phyloP scores from a whole-genome alignment of 2,888 invertebrate genomes.

The Nesidiocoris tenuis region DNA sequence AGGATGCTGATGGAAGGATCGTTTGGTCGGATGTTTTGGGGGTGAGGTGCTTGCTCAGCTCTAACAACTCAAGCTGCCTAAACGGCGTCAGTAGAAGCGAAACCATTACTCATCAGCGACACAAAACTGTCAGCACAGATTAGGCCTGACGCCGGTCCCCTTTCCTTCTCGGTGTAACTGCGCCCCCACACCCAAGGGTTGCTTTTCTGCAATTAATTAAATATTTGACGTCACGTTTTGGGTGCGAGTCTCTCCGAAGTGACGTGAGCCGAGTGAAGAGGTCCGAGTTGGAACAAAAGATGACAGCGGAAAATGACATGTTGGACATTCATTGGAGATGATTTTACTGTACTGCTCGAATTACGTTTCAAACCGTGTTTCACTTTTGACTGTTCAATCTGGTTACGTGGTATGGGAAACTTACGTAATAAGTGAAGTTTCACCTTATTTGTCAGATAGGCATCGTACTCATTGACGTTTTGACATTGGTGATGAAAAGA shows the following conservation, averaged over 20 bases:
- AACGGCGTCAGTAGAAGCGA: background rate
- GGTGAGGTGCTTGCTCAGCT: constrained; percentile 1
- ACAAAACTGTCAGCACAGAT: constrained; percentile 39
- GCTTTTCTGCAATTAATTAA: constrained; percentile 22
- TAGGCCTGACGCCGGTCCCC: constrained; percentile 14
- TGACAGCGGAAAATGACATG: constrained; percentile 34
- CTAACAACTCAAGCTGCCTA: constrained; percentile 29
- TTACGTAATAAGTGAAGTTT: no score
- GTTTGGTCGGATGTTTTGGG: background rate
- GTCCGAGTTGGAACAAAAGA: constrained; percentile 16
- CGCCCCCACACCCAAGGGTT: background rate
- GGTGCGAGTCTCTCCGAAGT: background rate
- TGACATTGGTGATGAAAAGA: no score
- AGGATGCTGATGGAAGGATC: background rate
- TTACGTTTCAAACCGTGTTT: no score
- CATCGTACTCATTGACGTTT: no score
- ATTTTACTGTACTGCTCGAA: no score
- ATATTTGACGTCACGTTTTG: constrained; percentile 33
- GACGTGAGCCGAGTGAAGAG: no score
- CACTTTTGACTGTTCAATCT: no score
- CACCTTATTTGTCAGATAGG: no score
- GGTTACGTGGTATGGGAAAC: no score
- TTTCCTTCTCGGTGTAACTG: background rate
- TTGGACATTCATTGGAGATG: background rate
- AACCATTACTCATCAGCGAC: constrained; percentile 39